These are phyloP conservation scores for Nasonia vitripennis DNA, from an alignment of 1,140 invertebrate species.

Conservation along the genomic window DNA sequence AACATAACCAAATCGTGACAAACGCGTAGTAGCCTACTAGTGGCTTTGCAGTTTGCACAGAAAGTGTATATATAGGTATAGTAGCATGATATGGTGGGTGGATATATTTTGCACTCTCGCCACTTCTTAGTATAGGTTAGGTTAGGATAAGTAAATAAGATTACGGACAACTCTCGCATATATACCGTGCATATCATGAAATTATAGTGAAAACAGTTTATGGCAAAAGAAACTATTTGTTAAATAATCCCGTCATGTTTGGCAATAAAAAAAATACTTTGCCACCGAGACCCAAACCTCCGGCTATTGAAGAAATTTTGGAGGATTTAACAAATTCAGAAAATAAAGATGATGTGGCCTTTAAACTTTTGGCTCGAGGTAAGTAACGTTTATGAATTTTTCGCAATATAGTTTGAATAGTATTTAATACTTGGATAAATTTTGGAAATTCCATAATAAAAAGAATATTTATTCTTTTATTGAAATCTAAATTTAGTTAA, in stretches of 20 bases:
- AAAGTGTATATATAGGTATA: too few relatives aligned
- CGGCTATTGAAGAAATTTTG: constrained; percentile 61
- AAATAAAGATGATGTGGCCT: constrained; percentile 60
- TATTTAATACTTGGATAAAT: too few relatives aligned
- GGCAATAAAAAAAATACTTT: constrained; percentile 64
- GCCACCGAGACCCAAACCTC: constrained; percentile 63
- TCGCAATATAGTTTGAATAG: neutral
- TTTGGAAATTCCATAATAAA: too few relatives aligned
- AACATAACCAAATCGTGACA: neutral
- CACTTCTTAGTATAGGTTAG: neutral
- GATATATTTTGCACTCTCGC: neutral
- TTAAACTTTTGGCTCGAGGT: constrained; percentile 63
- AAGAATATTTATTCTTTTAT: too few relatives aligned
- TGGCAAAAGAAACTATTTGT: neutral
- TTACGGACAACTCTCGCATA: neutral
- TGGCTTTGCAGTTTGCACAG: too few relatives aligned
- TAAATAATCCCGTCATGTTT: constrained; percentile 60
- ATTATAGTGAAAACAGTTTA: neutral
- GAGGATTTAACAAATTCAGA: constrained; percentile 62
- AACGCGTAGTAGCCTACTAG: neutral
- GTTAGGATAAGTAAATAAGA: neutral
- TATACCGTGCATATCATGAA: neutral
- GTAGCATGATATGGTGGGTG: constrained; percentile 1
- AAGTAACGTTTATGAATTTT: constrained; percentile 13
- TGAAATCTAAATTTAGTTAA: too few relatives aligned